Evolutionary conservation across 1,140 invertebrate species (phyloP).

Genomic region (Brachystomella parvula): DNA sequence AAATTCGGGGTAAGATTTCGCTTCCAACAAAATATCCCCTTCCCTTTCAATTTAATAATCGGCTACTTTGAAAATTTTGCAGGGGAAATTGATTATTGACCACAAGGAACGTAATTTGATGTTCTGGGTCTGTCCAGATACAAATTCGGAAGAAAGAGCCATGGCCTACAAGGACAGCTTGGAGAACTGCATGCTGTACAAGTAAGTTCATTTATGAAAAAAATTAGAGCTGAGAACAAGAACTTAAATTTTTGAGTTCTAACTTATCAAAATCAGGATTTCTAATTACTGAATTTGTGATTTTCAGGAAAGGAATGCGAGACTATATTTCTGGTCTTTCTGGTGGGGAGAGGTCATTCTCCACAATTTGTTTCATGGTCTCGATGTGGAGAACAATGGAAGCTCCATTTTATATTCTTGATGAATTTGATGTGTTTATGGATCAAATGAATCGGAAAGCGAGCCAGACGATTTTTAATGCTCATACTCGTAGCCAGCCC

Average conservation of each 20-base stretch:
- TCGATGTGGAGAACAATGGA: constrained; percentile 83
- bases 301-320: constrained; percentile 40
- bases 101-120: constrained; percentile 49
- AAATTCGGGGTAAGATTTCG: constrained; percentile 48
- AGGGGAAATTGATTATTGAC: constrained; percentile 57
- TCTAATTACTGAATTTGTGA: background rate
- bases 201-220: too few species aligned
- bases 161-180: constrained; percentile 47
- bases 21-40: constrained; percentile 42
- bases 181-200: constrained; percentile 22
- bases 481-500: constrained; percentile 8
- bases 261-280: too few species aligned
- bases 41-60: background rate
- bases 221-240: too few species aligned
- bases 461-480: constrained; percentile 17
- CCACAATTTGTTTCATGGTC: constrained; percentile 86
- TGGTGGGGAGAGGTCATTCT: constrained; percentile 89
- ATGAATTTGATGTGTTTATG: constrained; percentile 99
- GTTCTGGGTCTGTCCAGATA: constrained; percentile 9
- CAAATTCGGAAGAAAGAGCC: constrained; percentile 43
- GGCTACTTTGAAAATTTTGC: constrained; percentile 32
- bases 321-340: constrained; percentile 63
- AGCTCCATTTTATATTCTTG: constrained; percentile 87
- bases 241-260: constrained; percentile 8
- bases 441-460: constrained; percentile 41